A percentile compares a stretch with the other conserved stretches of the same genome.
Evolutionary conservation across 2,113 vertebrate species (phyloP).

Genomic region (Vicugna pacos): DNA sequence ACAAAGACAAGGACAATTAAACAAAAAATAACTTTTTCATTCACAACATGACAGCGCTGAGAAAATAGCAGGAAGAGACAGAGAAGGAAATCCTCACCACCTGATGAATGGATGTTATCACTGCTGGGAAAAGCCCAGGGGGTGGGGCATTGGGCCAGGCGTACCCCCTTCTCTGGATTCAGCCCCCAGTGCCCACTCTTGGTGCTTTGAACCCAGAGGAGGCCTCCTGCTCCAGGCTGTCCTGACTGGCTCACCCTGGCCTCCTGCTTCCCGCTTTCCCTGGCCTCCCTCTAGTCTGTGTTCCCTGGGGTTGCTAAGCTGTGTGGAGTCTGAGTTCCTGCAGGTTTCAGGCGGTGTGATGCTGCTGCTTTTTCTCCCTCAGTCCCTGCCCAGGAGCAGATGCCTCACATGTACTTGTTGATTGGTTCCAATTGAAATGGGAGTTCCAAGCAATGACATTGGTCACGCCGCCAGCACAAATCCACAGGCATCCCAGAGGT

Average conservation of each 20-base stretch:
- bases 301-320: background rate
- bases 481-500: background rate
- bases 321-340: background rate
- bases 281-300: fast-evolving
- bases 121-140: background rate
- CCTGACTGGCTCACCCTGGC: background rate
- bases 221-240: background rate
- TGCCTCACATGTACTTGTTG: background rate
- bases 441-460: background rate
- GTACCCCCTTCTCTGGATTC: background rate
- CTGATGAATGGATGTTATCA: background rate
- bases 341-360: background rate
- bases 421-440: slow-evolving; percentile 18
- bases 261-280: background rate
- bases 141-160: fast-evolving
- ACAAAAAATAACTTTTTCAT: background rate
- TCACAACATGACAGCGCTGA: background rate
- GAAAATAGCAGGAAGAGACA: background rate
- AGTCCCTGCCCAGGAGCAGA: background rate
- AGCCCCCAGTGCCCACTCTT: background rate
- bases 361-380: background rate
- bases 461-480: background rate
- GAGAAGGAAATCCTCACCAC: background rate
- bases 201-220: background rate
- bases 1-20: background rate